Conservation (phyloP, 2,113 vertebrate species). For the Lagopus muta region DNA sequence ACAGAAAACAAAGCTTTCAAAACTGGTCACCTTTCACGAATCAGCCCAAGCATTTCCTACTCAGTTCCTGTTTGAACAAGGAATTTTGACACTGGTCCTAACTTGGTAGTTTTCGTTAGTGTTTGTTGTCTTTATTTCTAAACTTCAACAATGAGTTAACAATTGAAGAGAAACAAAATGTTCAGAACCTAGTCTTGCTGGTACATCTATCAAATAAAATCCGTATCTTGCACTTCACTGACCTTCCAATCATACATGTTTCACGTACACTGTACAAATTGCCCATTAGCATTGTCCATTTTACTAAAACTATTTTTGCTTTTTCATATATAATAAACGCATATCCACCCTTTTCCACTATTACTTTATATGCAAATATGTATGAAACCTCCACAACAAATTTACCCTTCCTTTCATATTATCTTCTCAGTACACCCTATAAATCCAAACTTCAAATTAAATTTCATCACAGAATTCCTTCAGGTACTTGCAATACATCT, state of each 20-base stretch:
- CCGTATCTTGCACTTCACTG: neutral
- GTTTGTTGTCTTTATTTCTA: neutral
- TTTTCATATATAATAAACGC: neutral
- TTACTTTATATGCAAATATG: neutral
- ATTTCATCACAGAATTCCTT: neutral
- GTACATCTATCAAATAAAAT: neutral
- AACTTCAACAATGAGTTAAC: neutral
- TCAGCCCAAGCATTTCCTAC: neutral
- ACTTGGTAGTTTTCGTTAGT: neutral
- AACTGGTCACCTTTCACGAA: neutral
- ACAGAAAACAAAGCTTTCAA: neutral
- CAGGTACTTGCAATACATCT: accelerated
- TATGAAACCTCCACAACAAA: neutral
- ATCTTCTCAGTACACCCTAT: neutral
- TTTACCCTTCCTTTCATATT: neutral
- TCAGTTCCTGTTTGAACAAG: neutral
- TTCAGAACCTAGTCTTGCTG: neutral
- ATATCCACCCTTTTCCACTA: neutral
- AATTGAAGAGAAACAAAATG: neutral
- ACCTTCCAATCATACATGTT: neutral
- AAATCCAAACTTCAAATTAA: neutral
- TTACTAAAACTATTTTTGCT: neutral
- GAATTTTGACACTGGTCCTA: neutral
- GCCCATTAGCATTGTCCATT: neutral
- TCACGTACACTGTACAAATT: neutral